phyloP scores from a whole-genome alignment of 2,888 invertebrate species.

The Oscheius sp. region DNA sequence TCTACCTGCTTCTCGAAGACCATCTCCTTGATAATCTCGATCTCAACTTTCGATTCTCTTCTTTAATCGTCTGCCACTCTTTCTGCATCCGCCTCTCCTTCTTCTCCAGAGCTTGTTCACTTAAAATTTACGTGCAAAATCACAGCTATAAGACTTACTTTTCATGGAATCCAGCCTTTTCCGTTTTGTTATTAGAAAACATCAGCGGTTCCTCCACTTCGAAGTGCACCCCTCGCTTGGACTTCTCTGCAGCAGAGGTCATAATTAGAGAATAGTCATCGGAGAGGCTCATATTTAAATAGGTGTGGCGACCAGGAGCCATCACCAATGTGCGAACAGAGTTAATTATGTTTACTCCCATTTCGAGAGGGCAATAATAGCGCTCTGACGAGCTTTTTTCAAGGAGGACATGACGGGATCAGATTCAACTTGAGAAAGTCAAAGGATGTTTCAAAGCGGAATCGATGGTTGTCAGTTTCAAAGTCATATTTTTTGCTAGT shows the following conservation, averaged over 20 bases:
- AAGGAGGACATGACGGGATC: too few relatives aligned
- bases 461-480: too few relatives aligned
- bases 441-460: too few relatives aligned
- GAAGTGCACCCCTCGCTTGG: slow-evolving; percentile 27
- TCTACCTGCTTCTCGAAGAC: slow-evolving; percentile 54
- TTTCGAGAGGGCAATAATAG: slow-evolving; percentile 25
- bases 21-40: slow-evolving; percentile 48
- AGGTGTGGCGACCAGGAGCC: background rate
- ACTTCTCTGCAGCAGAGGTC: slow-evolving; percentile 13
- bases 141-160: slow-evolving; percentile 2
- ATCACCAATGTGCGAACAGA: background rate
- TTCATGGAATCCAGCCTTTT: slow-evolving; percentile 18
- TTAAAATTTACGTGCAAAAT: background rate
- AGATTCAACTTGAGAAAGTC: too few relatives aligned
- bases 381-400: slow-evolving; percentile 6
- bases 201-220: slow-evolving; percentile 32
- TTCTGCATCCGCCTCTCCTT: slow-evolving; percentile 13
- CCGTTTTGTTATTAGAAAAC: slow-evolving; percentile 34
- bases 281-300: background rate
- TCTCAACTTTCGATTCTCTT: slow-evolving; percentile 50
- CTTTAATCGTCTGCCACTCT: slow-evolving; percentile 35
- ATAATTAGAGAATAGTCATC: slow-evolving; percentile 20
- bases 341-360: slow-evolving; percentile 20
- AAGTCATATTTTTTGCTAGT: too few relatives aligned
- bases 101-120: background rate